These are phyloP conservation scores for Lomographa bimaculata DNA, from an alignment of 2,888 invertebrate genomes.

Conservation along the genomic window DNA sequence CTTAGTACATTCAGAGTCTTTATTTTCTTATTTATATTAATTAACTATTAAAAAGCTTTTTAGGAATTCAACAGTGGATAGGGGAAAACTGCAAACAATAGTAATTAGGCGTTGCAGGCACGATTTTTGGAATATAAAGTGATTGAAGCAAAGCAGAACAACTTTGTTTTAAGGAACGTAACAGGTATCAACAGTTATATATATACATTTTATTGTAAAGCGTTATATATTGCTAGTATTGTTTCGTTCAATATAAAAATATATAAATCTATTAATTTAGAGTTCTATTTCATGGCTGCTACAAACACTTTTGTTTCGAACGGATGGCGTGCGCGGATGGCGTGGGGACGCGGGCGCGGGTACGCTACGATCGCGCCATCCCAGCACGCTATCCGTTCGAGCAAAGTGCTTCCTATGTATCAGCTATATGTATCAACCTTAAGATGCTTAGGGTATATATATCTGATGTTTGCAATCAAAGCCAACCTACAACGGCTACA, in stretches of 20 bases:
- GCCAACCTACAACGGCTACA: no score
- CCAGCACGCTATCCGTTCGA: no score
- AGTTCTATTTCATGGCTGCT: no score
- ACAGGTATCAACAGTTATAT: neutral
- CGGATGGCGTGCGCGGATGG: no score
- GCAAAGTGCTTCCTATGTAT: no score
- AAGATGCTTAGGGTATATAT: no score
- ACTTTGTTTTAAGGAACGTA: neutral
- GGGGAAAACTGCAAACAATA: slow-evolving; percentile 42
- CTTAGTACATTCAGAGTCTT: slow-evolving; percentile 47
- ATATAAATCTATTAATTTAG: slow-evolving; percentile 5
- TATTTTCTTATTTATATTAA: slow-evolving; percentile 37
- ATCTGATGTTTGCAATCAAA: no score
- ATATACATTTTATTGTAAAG: slow-evolving; percentile 2
- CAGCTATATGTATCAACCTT: no score
- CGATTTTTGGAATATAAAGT: slow-evolving; percentile 17
- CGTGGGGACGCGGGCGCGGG: no score
- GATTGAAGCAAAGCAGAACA: slow-evolving; percentile 13
- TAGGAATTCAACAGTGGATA: slow-evolving; percentile 50
- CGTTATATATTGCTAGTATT: slow-evolving; percentile 3
- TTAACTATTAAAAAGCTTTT: slow-evolving; percentile 31
- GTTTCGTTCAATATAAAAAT: slow-evolving; percentile 7
- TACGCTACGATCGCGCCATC: no score
- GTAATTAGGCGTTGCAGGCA: slow-evolving; percentile 30
- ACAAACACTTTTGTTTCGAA: no score